Percentiles rank a stretch among this genome's conserved stretches.
phyloP scores from a whole-genome alignment of 2,888 invertebrate species.

The Eucera pruinosa region DNA sequence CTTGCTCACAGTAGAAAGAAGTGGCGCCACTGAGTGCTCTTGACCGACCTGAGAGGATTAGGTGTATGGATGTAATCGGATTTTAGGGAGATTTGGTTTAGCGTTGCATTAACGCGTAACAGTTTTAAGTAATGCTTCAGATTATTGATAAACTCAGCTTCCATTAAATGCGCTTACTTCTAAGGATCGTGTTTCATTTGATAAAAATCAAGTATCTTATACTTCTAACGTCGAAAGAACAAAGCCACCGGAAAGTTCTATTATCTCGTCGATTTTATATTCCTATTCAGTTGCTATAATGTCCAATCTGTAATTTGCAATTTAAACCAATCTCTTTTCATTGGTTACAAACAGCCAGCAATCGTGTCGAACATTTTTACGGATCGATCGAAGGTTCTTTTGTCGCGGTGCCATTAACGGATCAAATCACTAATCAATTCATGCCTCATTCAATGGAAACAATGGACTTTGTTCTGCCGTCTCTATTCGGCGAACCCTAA shows the following conservation, averaged over 20 bases:
- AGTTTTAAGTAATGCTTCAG: constrained; percentile 17
- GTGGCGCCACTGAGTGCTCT: constrained; percentile 8
- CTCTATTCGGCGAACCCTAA: constrained; percentile 46
- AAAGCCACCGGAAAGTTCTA: too few relatives aligned
- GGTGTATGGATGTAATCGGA: constrained; percentile 12
- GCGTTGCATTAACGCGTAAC: not conserved
- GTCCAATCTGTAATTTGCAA: too few relatives aligned
- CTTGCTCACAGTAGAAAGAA: not conserved
- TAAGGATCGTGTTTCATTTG: too few relatives aligned
- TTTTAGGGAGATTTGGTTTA: constrained; percentile 9
- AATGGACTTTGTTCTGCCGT: constrained; percentile 63
- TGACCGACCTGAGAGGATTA: constrained; percentile 15
- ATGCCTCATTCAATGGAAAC: constrained; percentile 54
- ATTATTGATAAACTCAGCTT: not conserved
- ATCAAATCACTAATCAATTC: constrained; percentile 71
- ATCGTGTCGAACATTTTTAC: constrained; percentile 44
- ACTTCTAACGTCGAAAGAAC: too few relatives aligned
- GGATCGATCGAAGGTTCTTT: constrained; percentile 22
- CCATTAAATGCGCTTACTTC: too few relatives aligned
- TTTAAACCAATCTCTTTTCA: constrained; percentile 38
- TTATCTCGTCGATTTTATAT: too few relatives aligned
- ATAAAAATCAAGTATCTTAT: too few relatives aligned
- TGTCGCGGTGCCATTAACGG: constrained; percentile 53
- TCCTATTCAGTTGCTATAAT: too few relatives aligned
- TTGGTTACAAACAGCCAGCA: constrained; percentile 20